Base-by-base conservation (phyloP, 2,888 invertebrate genomes). In the Epsilonema sp. region DNA sequence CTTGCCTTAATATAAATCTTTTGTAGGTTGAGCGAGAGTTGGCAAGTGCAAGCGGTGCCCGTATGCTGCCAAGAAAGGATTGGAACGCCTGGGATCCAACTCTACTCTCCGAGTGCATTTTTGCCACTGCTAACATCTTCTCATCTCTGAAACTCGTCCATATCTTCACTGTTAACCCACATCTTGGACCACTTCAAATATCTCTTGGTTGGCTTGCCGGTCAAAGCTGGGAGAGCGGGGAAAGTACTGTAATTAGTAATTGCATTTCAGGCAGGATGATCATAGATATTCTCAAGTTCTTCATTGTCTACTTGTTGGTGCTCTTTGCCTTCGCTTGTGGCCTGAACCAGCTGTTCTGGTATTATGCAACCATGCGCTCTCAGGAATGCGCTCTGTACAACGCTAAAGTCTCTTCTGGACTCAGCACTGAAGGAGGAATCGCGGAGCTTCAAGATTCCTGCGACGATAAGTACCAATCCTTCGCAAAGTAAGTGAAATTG, bases 51-150 rank as follows among this genome's bases (percentile, higher is more conserved):
- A n/a, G n/a, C n/a, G n/a, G n/a, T 21, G 47, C 22, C 3, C 36
- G 48, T 20, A 22, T 37, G 3, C 23, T 78, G 55, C 79, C 80
- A 44, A 75, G 92, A 49, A 82, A 85, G 67, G 75, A 85, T 56
- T 94, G 94, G 92, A 87, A 92, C 69, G 82, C 90, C 4, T 92
- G 87, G 83, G 94, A 94, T 69, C 94, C 94, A 20, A 92, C 90
- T 80, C 75, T 94, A 56, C 82, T 92, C 26, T 84, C 87, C 24
- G 89, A 89, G 69, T 89, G 87, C 26, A 76, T 94, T 46, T 94
- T 94, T 71, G 92, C 94, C 19, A 89, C 92, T 20, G 94, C 94
- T 54, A 97, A 94, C 71, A 94, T 94, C 69, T 86, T 83, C 64
- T 82, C 81, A 76, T 85, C 86, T 2, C 69, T 90, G 50, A 90